Percentiles rank a stretch among this genome's conserved stretches.
Conservation (phyloP, 1,140 invertebrate species). For the Hylaeus anthracinus region DNA sequence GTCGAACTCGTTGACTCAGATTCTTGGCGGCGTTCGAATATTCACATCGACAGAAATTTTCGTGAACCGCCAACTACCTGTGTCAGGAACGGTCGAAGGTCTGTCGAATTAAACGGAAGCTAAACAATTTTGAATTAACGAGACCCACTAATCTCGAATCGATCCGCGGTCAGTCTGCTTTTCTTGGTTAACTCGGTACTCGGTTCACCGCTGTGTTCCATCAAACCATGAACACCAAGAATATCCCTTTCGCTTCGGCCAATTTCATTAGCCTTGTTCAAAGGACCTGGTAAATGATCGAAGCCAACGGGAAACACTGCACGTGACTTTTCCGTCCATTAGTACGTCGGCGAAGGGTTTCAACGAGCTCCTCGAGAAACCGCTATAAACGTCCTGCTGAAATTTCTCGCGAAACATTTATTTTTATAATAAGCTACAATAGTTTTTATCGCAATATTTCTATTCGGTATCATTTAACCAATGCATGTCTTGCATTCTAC, state of each 20-base stretch:
- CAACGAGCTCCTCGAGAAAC: too few relatives aligned
- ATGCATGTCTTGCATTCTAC: too few relatives aligned
- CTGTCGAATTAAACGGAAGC: neutral
- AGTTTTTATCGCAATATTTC: too few relatives aligned
- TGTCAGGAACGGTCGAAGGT: neutral
- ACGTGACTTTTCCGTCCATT: neutral
- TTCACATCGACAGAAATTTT: neutral
- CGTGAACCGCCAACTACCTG: neutral
- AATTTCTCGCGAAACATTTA: too few relatives aligned
- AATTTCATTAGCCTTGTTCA: slow-evolving; percentile 12
- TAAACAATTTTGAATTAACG: slow-evolving; percentile 18
- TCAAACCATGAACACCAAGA: neutral
- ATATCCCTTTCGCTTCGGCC: slow-evolving; percentile 4
- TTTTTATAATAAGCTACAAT: too few relatives aligned
- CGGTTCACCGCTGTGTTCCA: neutral
- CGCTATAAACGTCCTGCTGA: neutral
- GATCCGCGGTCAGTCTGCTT: slow-evolving; percentile 15
- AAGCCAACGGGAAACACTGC: neutral
- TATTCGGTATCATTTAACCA: too few relatives aligned
- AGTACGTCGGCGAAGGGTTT: too few relatives aligned
- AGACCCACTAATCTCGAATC: slow-evolving; percentile 5
- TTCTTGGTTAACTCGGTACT: slow-evolving; percentile 13
- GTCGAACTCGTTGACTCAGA: neutral
- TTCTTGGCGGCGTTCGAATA: neutral
- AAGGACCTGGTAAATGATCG: neutral